Evolutionary conservation across 2,113 vertebrate species (phyloP).

Genomic region (Neomonachus schauinslandi): DNA sequence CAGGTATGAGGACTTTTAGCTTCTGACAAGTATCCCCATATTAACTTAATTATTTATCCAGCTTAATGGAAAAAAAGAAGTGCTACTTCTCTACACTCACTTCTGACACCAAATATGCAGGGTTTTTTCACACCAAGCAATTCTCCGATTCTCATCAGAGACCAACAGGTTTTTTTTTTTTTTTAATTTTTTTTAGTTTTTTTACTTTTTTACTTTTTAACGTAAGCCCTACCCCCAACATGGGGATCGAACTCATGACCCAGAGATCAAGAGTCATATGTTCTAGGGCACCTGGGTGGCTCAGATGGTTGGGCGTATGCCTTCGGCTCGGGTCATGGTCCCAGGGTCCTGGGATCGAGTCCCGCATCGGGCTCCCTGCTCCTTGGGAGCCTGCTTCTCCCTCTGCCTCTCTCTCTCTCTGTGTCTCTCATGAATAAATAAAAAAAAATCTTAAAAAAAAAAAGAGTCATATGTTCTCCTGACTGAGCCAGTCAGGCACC

Average conservation of each 20-base stretch:
- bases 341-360: too few species aligned
- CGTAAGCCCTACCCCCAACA: background rate
- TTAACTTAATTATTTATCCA: slow-evolving; percentile 4
- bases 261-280: background rate
- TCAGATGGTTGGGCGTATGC: too few species aligned
- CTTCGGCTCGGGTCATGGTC: too few species aligned
- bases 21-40: background rate
- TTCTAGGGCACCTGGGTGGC: background rate
- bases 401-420: too few species aligned
- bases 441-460: too few species aligned
- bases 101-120: background rate
- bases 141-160: background rate
- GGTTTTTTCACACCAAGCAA: background rate
- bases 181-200: background rate
- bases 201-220: background rate
- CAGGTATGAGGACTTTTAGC: background rate
- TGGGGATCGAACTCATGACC: background rate
- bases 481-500: background rate
- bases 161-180: background rate
- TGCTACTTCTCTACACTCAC: background rate
- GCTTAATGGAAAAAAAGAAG: background rate
- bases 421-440: too few species aligned
- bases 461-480: background rate
- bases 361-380: too few species aligned
- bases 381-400: too few species aligned